A percentile compares a stretch with the other conserved stretches of the same genome.
Evolutionary conservation across 2,888 invertebrate genomes (phyloP).

Genomic region (Aricia artaxerxes): DNA sequence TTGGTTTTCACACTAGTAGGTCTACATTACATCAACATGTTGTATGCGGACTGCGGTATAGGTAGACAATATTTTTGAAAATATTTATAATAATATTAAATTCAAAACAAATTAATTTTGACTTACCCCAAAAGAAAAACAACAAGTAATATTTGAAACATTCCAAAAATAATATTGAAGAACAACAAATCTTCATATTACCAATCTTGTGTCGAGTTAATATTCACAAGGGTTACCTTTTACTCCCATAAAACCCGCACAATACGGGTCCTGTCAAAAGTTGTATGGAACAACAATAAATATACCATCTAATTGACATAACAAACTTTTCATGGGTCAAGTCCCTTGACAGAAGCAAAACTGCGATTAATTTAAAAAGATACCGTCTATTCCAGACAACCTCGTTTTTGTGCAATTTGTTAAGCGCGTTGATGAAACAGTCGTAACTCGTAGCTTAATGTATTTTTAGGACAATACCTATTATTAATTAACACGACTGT

Average conservation of each 20-base stretch:
- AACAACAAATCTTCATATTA: background rate
- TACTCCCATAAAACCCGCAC: background rate
- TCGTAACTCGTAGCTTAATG: too few species aligned
- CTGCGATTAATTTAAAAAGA: constrained; percentile 40
- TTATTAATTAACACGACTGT: too few species aligned
- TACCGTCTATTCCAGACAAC: constrained; percentile 38
- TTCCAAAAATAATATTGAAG: background rate
- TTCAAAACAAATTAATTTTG: too few species aligned
- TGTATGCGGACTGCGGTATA: background rate
- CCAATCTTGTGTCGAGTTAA: background rate
- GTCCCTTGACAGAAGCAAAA: constrained; percentile 2
- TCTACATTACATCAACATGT: background rate
- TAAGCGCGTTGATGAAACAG: background rate
- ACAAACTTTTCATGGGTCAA: constrained; percentile 24
- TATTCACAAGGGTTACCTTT: constrained; percentile 6
- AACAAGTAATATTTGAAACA: too few species aligned
- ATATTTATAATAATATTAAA: too few species aligned
- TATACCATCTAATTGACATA: constrained; percentile 16
- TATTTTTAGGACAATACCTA: too few species aligned
- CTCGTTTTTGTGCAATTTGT: constrained; percentile 25
- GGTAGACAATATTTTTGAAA: too few species aligned
- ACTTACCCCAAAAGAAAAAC: too few species aligned
- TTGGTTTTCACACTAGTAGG: background rate
- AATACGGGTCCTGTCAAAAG: background rate
- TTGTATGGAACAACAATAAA: background rate